Conservation (phyloP, 1,140 invertebrate species). For the Melitaea cinxia region DNA sequence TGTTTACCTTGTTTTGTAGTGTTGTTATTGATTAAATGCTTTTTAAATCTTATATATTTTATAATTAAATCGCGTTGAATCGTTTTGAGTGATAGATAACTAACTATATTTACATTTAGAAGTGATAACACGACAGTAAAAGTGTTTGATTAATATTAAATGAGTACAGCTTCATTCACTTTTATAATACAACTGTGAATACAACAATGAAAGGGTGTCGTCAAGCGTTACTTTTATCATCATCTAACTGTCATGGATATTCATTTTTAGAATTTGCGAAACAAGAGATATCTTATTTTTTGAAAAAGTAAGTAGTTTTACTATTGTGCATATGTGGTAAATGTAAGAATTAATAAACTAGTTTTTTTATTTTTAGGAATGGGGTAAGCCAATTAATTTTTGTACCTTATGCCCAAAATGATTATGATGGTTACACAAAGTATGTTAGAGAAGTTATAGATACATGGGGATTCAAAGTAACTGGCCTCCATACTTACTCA, state of each 20-base stretch:
- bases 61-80: too few relatives aligned
- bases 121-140: too few relatives aligned
- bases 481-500: constrained; percentile 84
- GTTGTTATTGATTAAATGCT: too few relatives aligned
- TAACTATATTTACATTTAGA: too few relatives aligned
- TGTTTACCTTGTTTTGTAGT: too few relatives aligned
- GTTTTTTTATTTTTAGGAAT: constrained; percentile 80
- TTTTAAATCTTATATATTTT: too few relatives aligned
- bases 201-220: constrained; percentile 52
- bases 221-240: constrained; percentile 86
- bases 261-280: constrained; percentile 86
- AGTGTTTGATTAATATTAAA: too few relatives aligned
- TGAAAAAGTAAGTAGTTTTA: constrained; percentile 81
- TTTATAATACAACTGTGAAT: background rate
- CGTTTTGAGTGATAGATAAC: too few relatives aligned
- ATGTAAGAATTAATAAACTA: too few relatives aligned
- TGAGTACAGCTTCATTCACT: too few relatives aligned
- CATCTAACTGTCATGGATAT: constrained; percentile 86
- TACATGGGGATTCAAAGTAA: constrained; percentile 85
- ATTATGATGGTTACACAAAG: constrained; percentile 86
- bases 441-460: constrained; percentile 84
- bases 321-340: background rate
- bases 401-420: constrained; percentile 88
- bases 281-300: constrained; percentile 84
- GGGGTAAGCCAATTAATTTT: constrained; percentile 87